Evolutionary conservation across 53 echinoderm and acorn worm species (phyloP), one percentile per base, ranked within the genome.

Genomic region (Holothuria leucospilota): DNA sequence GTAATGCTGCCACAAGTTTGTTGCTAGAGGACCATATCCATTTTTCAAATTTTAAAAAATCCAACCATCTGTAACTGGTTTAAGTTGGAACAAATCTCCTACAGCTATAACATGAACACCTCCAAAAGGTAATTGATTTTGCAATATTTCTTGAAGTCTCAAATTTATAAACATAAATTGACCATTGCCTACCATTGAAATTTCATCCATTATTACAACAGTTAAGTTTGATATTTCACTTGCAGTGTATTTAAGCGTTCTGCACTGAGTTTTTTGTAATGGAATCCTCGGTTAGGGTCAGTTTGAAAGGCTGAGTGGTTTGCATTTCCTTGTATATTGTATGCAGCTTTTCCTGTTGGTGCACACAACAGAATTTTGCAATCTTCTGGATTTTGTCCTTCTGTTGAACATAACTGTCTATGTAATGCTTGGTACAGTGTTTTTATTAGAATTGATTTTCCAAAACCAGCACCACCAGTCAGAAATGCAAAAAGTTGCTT

Each of bases 401-500:
- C 64, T n/a, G 64, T 63, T 63, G 64, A 63, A 12, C 64, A 63
- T 63, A 63, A 11, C 27, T 6, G 7, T 63, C 64, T 63, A 63
- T 63, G 64, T 63, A 63, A 63, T 63, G 64, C 64, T 63, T 62
- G 63, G 25, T 82, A 82, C 0, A 82, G 59, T 62, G 82, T 82
- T 28, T 34, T 82, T 2, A 82, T 82, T 14, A 62, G 7, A 62
- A 62, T 13, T 18, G 64, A 63, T 61, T 62, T 82, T 20, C 82
- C 64, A 62, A 62, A 30, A 38, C 82, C 63, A 28, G 82, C 64
- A 4, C 64, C 80, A 3, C 80, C 61, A 29, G 87, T 87, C 1
- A 87, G 66, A 38, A 87, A 87, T 24, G 46, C 87, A 81, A 40
- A 41, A 24, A 87, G 20, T 81, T 80, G 51, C 62, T 87, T 5